Conservation (phyloP, 1,140 invertebrate species). For the Cydia strobilella region DNA sequence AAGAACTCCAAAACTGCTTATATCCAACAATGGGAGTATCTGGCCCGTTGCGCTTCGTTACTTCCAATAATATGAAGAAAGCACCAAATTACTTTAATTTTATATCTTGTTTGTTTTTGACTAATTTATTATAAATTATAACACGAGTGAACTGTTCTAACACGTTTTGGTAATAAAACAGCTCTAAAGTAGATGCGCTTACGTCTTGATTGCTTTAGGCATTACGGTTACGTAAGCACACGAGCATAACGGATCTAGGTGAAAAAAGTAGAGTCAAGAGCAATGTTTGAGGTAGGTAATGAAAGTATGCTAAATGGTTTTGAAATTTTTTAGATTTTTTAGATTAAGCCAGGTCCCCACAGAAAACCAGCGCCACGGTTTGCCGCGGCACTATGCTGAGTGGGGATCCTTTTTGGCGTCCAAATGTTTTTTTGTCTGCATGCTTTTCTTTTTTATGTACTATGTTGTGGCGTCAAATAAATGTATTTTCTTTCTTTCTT, state of each 20-base stretch:
- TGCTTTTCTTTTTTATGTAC: too few species aligned
- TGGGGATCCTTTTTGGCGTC: too few species aligned
- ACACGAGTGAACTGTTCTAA: background rate
- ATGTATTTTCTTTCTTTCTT: too few species aligned
- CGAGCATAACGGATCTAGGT: background rate
- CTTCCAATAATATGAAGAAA: constrained; percentile 15
- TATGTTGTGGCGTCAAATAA: too few species aligned
- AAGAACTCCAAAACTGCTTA: background rate
- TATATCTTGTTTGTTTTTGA: background rate
- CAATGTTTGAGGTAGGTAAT: background rate
- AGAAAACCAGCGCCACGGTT: too few species aligned
- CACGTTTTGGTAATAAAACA: background rate
- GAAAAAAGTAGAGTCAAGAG: background rate
- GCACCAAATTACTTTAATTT: constrained; percentile 13
- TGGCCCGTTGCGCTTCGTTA: constrained; percentile 14
- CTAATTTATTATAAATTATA: background rate
- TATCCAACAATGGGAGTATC: constrained; percentile 32
- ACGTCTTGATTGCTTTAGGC: background rate
- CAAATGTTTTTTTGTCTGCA: too few species aligned
- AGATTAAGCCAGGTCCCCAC: too few species aligned
- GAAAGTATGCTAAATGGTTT: too few species aligned
- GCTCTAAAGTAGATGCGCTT: background rate
- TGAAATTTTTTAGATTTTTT: too few species aligned
- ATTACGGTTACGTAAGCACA: background rate
- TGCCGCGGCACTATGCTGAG: too few species aligned